phyloP scores from a whole-genome alignment of 2,797 vertebrate genomes.

The Mus caroli region DNA sequence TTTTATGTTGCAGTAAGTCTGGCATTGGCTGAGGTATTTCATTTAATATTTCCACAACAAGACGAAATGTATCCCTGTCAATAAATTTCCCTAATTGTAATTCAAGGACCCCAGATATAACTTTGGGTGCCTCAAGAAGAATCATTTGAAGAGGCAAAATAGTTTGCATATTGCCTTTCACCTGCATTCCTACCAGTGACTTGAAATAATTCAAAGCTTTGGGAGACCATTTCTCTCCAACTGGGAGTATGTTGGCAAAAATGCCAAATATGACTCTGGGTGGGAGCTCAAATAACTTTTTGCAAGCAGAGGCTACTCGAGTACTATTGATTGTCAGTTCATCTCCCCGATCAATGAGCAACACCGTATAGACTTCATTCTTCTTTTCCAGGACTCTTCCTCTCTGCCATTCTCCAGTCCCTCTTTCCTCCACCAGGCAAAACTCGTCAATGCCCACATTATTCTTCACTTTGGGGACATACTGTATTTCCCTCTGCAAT shows the following conservation, averaged over 20 bases:
- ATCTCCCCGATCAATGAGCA: slow-evolving; percentile 93
- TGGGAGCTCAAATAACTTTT: slow-evolving; percentile 92
- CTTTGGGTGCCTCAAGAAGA: slow-evolving; percentile 92
- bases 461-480: slow-evolving; percentile 88
- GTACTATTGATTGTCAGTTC: slow-evolving; percentile 88
- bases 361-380: slow-evolving; percentile 88
- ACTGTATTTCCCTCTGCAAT: slow-evolving; percentile 94
- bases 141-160: slow-evolving; percentile 91
- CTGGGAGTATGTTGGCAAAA: slow-evolving; percentile 94
- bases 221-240: slow-evolving; percentile 88
- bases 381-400: slow-evolving; percentile 92
- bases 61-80: slow-evolving; percentile 93
- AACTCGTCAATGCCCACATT: slow-evolving; percentile 89
- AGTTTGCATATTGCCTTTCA: slow-evolving; percentile 92
- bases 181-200: slow-evolving; percentile 89
- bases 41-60: slow-evolving; percentile 92
- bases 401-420: slow-evolving; percentile 93
- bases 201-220: slow-evolving; percentile 92
- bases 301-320: slow-evolving; percentile 90
- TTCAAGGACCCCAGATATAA: slow-evolving; percentile 90
- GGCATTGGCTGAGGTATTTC: slow-evolving; percentile 89
- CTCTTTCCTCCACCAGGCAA: slow-evolving; percentile 94
- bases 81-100: slow-evolving; percentile 91
- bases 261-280: slow-evolving; percentile 93
- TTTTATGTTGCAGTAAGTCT: slow-evolving; percentile 88